Conservation (phyloP, 2,797 vertebrate species). For the Protosalanx chinensis region DNA sequence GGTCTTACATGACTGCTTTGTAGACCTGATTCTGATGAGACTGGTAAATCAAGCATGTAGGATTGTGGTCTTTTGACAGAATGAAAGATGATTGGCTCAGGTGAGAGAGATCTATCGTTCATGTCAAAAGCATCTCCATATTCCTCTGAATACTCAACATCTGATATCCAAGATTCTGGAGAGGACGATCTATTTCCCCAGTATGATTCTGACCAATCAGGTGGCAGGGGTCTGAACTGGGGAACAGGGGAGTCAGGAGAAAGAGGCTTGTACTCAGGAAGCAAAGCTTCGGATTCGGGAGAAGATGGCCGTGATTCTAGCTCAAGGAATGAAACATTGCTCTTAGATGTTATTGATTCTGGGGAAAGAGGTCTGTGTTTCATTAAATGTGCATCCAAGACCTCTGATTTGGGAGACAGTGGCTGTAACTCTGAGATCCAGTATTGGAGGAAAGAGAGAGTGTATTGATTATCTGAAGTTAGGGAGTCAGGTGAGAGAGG, state of each 20-base stretch:
- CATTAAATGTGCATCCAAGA: too few species aligned
- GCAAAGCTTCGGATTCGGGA: conserved; percentile 9
- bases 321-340: too few species aligned
- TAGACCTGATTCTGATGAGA: neutral
- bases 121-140: neutral
- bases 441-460: conserved; percentile 21
- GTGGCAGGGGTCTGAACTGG: neutral
- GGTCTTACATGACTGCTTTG: neutral
- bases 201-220: neutral
- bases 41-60: neutral
- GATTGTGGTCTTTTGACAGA: neutral
- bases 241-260: conserved; percentile 16
- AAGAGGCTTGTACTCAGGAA: neutral
- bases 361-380: too few species aligned
- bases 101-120: neutral
- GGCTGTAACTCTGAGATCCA: conserved; percentile 17
- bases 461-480: conserved; percentile 13
- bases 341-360: too few species aligned
- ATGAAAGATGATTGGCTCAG: neutral
- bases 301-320: neutral
- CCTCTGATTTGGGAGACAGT: conserved; percentile 3
- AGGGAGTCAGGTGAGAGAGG: conserved; percentile 16
- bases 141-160: conserved; percentile 11
- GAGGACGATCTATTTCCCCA: neutral
- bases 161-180: neutral